Evolutionary conservation across 2,888 invertebrate genomes (phyloP).

Genomic region (Pterobdella sp.): DNA sequence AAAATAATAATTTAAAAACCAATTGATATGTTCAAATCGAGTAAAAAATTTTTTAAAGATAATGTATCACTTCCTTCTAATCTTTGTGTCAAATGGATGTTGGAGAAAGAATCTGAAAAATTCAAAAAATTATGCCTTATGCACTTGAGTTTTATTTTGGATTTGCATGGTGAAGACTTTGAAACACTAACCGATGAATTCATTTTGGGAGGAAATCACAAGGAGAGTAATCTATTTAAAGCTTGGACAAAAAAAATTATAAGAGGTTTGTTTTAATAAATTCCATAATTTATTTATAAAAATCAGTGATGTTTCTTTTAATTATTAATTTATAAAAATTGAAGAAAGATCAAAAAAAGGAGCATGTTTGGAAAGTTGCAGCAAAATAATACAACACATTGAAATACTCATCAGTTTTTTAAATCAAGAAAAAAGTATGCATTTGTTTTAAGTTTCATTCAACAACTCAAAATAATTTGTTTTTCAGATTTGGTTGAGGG

Average conservation of each 20-base stretch:
- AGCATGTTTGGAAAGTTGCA: no score
- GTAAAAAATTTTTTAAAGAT: not conserved
- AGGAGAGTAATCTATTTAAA: not conserved
- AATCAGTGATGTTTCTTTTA: not conserved
- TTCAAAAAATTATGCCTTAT: constrained; percentile 6
- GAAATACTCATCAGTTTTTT: not conserved
- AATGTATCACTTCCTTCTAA: not conserved
- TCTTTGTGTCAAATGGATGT: not conserved
- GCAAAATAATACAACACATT: no score
- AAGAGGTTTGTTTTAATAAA: constrained; percentile 4
- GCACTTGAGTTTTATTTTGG: constrained; percentile 15
- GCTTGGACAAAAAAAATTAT: not conserved
- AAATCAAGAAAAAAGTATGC: not conserved
- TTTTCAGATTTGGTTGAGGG: constrained; percentile 21
- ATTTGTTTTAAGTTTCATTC: not conserved
- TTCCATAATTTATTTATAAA: not conserved
- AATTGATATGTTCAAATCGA: not conserved
- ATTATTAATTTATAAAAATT: not conserved
- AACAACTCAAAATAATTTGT: not conserved
- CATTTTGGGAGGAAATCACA: not conserved
- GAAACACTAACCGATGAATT: not conserved
- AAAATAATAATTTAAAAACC: not conserved
- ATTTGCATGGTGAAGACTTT: not conserved
- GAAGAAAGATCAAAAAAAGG: no score
- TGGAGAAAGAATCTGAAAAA: not conserved